phyloP scores from a whole-genome alignment of 2,113 vertebrate species.

The Ochotona curzoniae region DNA sequence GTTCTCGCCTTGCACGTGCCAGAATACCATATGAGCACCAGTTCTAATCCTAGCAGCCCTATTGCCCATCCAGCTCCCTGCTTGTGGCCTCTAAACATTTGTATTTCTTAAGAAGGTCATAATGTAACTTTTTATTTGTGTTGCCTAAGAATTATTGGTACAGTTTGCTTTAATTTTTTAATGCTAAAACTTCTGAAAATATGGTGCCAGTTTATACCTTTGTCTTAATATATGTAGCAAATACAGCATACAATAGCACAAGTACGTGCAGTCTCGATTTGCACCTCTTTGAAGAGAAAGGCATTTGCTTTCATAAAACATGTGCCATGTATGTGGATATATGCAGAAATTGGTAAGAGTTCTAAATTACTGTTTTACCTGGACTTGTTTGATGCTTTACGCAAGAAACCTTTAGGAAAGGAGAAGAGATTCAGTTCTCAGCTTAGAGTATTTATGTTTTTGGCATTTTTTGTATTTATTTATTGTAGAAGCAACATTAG shows the following conservation, averaged over 20 bases:
- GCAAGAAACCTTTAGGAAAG: neutral
- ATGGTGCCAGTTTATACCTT: neutral
- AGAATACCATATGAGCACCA: too few relatives aligned
- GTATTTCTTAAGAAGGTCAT: neutral
- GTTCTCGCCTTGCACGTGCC: too few relatives aligned
- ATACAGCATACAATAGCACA: neutral
- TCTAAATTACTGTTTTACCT: neutral
- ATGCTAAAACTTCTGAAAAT: slow-evolving; percentile 32
- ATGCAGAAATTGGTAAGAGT: neutral
- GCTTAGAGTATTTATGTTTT: neutral
- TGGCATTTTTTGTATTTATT: neutral
- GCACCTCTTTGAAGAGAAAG: slow-evolving; percentile 31
- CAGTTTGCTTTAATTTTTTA: neutral
- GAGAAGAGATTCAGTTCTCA: neutral
- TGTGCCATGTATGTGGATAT: slow-evolving; percentile 61
- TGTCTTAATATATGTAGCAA: slow-evolving; percentile 51
- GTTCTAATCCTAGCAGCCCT: too few relatives aligned
- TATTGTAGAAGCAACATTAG: too few relatives aligned
- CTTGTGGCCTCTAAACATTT: neutral
- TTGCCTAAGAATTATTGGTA: slow-evolving; percentile 35
- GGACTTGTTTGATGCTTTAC: neutral
- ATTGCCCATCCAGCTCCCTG: slow-evolving; percentile 16
- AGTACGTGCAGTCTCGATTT: neutral
- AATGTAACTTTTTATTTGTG: neutral
- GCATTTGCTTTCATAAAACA: slow-evolving; percentile 70